Evolutionary conservation across 2,888 invertebrate genomes (phyloP).

Genomic region (Leptopilina syphax): DNA sequence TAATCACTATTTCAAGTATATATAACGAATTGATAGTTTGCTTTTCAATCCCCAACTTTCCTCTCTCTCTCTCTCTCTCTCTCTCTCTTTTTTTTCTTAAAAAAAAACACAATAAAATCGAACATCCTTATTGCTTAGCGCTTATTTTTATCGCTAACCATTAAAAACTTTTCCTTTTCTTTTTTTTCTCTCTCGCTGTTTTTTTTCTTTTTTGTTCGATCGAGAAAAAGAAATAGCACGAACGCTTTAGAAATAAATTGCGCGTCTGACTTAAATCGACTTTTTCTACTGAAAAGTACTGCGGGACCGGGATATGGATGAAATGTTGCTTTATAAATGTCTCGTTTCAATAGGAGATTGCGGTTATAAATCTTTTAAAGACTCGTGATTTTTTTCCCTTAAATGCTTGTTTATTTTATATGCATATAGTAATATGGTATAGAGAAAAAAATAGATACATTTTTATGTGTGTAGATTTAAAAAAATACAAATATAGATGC

Average conservation of each 20-base stretch:
- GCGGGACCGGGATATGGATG: neutral
- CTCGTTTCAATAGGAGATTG: conserved; percentile 1
- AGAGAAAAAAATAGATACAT: too few relatives aligned
- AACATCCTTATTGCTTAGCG: conserved; percentile 5
- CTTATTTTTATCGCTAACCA: conserved; percentile 25
- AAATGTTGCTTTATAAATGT: conserved; percentile 13
- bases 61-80: too few relatives aligned
- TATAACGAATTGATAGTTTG: neutral
- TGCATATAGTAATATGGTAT: too few relatives aligned
- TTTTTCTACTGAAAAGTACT: conserved; percentile 15
- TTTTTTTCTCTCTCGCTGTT: neutral
- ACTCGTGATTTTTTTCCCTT: neutral
- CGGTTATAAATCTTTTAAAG: conserved; percentile 10
- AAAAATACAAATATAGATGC: too few relatives aligned
- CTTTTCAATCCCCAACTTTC: too few relatives aligned
- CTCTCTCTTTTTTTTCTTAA: neutral
- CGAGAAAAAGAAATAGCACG: conserved; percentile 7
- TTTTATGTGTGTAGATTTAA: too few relatives aligned
- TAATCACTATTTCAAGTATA: neutral
- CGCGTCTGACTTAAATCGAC: conserved; percentile 14
- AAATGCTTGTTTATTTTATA: too few relatives aligned
- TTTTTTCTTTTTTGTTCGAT: conserved; percentile 2
- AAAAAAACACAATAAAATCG: conserved; percentile 8
- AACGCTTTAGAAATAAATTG: conserved; percentile 3
- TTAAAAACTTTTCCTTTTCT: conserved; percentile 2